These are phyloP conservation scores for Ganaspis sp. DNA, from an alignment of 1,140 invertebrate genomes.

Conservation along the genomic window DNA sequence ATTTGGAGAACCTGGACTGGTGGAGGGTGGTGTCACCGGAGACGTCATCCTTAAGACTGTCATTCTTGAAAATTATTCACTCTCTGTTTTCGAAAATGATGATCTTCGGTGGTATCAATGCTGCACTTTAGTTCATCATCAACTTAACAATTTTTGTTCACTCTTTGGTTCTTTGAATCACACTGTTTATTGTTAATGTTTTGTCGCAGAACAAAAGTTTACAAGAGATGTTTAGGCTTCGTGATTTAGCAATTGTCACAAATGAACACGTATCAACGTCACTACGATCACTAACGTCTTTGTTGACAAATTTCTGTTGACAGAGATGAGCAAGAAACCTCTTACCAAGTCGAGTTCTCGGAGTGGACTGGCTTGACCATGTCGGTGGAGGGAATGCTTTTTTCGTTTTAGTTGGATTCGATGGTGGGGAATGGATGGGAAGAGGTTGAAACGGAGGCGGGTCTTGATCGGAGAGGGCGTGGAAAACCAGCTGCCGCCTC, in stretches of 20 bases:
- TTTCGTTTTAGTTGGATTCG: conserved; percentile 60
- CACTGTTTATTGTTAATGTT: background rate
- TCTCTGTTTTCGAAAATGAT: background rate
- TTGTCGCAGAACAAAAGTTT: too few species aligned
- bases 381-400: conserved; percentile 53
- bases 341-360: conserved; percentile 67
- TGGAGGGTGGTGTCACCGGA: conserved; percentile 68
- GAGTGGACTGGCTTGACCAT: conserved; percentile 69
- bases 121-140: too few species aligned
- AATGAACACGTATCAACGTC: background rate
- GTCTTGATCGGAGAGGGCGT: conserved; percentile 47
- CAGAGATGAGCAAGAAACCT: conserved; percentile 44
- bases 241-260: background rate
- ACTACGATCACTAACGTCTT: background rate
- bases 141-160: too few species aligned
- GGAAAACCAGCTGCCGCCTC: conserved; percentile 35
- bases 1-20: conserved; percentile 62
- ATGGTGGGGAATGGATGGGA: conserved; percentile 33
- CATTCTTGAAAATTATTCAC: conserved; percentile 59
- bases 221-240: too few species aligned
- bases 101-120: too few species aligned
- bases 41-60: conserved; percentile 73
- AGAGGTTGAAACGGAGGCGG: conserved; percentile 45
- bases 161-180: background rate
- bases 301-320: conserved; percentile 22